Evolutionary conservation across 2,888 invertebrate species (phyloP).

Genomic region (Oscheius sp.): DNA sequence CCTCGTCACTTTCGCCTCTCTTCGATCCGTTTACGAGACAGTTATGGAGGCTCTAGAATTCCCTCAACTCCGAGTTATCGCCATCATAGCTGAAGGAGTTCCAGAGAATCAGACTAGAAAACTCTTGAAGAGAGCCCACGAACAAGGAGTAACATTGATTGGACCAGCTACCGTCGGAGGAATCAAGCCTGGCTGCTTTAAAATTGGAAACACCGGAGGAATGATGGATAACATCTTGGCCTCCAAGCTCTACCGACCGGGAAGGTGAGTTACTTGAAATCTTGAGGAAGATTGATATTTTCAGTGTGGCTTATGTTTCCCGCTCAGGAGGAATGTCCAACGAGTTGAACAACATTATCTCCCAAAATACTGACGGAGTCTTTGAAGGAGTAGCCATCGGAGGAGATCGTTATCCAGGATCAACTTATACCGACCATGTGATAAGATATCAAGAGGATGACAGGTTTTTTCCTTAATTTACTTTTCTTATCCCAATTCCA

Average conservation of each 20-base stretch:
- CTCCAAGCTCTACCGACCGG: slow-evolving; percentile 93
- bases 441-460: slow-evolving; percentile 80
- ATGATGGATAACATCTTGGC: slow-evolving; percentile 99
- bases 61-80: slow-evolving; percentile 85
- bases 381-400: slow-evolving; percentile 95
- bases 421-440: slow-evolving; percentile 96
- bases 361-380: slow-evolving; percentile 82
- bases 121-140: slow-evolving; percentile 78
- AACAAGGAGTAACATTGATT: slow-evolving; percentile 86
- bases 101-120: slow-evolving; percentile 98
- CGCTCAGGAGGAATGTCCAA: slow-evolving; percentile 99
- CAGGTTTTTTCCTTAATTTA: slow-evolving; percentile 60
- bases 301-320: slow-evolving; percentile 94
- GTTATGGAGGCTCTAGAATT: slow-evolving; percentile 91
- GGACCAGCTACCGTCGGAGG: slow-evolving; percentile 83
- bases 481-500: slow-evolving; percentile 28
- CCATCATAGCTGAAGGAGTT: slow-evolving; percentile 98
- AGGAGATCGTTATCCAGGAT: slow-evolving; percentile 94
- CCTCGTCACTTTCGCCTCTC: slow-evolving; percentile 92
- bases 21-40: slow-evolving; percentile 95
- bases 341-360: slow-evolving; percentile 95
- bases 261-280: slow-evolving; percentile 73
- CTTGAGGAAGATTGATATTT: slow-evolving; percentile 51
- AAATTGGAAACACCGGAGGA: slow-evolving; percentile 95
- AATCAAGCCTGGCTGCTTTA: slow-evolving; percentile 97